Conservation (phyloP, 2,888 invertebrate species). For the Lepidochitona cinerea region DNA sequence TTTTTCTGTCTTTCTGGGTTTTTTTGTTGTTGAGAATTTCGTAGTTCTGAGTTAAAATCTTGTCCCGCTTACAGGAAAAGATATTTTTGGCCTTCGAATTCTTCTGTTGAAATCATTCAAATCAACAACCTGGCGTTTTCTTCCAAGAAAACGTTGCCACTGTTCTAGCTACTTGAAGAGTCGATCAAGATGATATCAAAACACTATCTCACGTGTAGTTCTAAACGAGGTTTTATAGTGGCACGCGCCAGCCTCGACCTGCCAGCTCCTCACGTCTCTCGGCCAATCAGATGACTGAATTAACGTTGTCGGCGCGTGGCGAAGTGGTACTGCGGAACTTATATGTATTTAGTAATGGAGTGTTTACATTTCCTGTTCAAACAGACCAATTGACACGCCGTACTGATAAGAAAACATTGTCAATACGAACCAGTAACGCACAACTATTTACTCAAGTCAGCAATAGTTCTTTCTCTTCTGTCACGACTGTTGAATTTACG, state of each 20-base stretch:
- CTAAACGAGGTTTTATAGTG: neutral
- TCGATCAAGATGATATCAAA: neutral
- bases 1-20: neutral
- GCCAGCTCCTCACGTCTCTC: neutral
- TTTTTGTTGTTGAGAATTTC: neutral
- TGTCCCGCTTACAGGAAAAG: too few species aligned
- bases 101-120: too few species aligned
- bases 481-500: too few species aligned
- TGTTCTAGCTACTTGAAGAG: neutral
- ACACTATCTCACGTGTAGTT: neutral
- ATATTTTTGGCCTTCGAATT: too few species aligned
- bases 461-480: too few species aligned
- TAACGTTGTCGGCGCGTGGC: neutral
- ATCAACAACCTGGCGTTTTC: too few species aligned
- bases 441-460: too few species aligned
- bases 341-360: neutral
- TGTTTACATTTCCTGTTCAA: neutral
- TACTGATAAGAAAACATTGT: neutral
- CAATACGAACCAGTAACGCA: too few species aligned
- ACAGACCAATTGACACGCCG: neutral
- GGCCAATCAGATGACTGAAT: neutral
- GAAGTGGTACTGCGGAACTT: neutral
- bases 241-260: neutral
- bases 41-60: too few species aligned
- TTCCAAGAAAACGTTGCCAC: neutral